phyloP scores from a whole-genome alignment of 37 sponge, comb jelly and placozoan genomes.

The Ianthella basta region DNA sequence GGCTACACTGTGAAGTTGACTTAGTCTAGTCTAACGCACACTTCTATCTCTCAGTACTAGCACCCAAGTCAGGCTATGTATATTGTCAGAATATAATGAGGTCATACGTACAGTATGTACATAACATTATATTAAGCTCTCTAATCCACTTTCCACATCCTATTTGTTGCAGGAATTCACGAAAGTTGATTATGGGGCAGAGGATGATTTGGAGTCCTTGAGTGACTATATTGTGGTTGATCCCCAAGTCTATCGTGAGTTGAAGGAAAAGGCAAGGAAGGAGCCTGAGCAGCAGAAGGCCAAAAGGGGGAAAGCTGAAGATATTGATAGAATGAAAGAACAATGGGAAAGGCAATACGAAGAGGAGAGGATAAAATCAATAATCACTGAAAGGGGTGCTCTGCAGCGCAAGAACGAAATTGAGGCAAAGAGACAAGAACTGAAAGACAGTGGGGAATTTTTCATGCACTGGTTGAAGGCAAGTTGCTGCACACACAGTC shows the following conservation, averaged over 20 bases:
- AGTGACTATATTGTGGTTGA: not conserved
- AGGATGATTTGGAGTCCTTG: no score
- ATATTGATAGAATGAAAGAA: not conserved
- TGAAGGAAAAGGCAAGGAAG: constrained; percentile 19
- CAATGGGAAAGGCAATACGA: not conserved
- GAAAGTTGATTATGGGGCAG: not conserved
- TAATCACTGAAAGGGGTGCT: not conserved
- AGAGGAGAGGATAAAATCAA: constrained; percentile 17
- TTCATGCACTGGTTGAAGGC: constrained; percentile 20
- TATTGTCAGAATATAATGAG: no score
- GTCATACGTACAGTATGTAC: no score
- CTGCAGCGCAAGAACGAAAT: not conserved
- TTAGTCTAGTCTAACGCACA: no score
- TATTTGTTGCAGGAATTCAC: not conserved
- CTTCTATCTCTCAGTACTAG: no score
- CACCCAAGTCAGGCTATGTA: no score
- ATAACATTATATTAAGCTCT: no score
- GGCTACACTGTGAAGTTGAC: no score
- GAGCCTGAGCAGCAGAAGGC: constrained; percentile 7
- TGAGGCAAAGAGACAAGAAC: not conserved
- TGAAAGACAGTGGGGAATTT: not conserved
- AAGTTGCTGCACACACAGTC: no score
- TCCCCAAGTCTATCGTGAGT: not conserved
- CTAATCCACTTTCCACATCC: not conserved
- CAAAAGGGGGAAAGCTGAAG: not conserved